Conservation (phyloP, 2,888 invertebrate species). For the Tromatobia lineatoria region DNA sequence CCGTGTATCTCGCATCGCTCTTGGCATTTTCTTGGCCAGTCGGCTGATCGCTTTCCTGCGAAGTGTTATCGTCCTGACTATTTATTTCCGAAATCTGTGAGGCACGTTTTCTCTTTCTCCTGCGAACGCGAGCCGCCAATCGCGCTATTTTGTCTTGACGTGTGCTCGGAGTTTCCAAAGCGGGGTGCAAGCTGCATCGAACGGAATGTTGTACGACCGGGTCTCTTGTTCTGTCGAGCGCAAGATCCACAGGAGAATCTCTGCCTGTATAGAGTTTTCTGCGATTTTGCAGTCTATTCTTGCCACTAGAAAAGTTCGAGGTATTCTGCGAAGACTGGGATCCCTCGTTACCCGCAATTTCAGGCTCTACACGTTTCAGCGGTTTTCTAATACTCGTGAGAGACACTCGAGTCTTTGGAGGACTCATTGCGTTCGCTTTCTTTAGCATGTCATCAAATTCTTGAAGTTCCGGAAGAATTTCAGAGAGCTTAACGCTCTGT, state of each 20-base stretch:
- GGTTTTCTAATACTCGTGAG: constrained; percentile 11
- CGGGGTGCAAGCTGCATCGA: constrained; percentile 73
- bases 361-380: not conserved
- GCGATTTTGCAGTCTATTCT: constrained; percentile 54
- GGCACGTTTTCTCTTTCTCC: constrained; percentile 46
- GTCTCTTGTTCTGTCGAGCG: constrained; percentile 24
- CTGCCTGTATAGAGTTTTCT: constrained; percentile 76
- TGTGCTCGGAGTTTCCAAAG: constrained; percentile 64
- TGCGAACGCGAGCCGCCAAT: constrained; percentile 10
- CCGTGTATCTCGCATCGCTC: constrained; percentile 43
- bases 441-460: constrained; percentile 54
- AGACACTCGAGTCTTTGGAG: constrained; percentile 1
- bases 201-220: not conserved
- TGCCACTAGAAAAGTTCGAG: not conserved
- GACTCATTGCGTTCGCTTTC: not conserved
- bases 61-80: not conserved
- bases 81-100: constrained; percentile 8
- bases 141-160: not conserved
- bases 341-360: too few species aligned
- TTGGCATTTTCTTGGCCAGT: not conserved
- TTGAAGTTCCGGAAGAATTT: constrained; percentile 64
- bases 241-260: constrained; percentile 77
- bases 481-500: constrained; percentile 59
- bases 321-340: not conserved
- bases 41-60: constrained; percentile 33